phyloP scores from a whole-genome alignment of 2,113 vertebrate species.

The Stercorarius parasiticus region DNA sequence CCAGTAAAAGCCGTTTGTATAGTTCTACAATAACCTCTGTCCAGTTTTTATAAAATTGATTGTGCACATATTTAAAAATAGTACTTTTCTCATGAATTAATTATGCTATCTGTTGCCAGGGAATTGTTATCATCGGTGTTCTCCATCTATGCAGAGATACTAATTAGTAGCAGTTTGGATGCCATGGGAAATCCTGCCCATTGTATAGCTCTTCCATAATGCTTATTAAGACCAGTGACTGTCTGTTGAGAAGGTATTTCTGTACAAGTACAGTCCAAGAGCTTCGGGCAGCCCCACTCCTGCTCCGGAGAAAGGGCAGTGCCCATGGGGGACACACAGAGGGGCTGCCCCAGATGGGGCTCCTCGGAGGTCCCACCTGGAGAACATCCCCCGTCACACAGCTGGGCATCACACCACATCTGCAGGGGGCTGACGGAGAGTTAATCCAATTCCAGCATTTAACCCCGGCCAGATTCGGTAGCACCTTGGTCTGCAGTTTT shows the following conservation, averaged over 20 bases:
- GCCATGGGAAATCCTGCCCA: not conserved
- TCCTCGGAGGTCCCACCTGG: not conserved
- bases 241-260: not conserved
- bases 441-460: not conserved
- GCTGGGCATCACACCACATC: not conserved
- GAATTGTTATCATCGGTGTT: not conserved
- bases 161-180: slow-evolving; percentile 24
- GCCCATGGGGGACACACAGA: not conserved
- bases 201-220: not conserved
- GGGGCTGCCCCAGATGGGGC: not conserved
- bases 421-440: not conserved
- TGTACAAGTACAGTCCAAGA: not conserved
- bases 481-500: not conserved
- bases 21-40: not conserved
- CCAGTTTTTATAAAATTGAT: not conserved
- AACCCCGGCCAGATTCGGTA: not conserved
- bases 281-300: not conserved
- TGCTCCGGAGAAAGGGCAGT: not conserved
- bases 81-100: slow-evolving; percentile 1
- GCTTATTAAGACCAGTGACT: not conserved
- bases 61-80: slow-evolving; percentile 8
- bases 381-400: not conserved
- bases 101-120: not conserved
- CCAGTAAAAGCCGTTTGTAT: not conserved
- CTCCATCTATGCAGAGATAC: slow-evolving; percentile 23